Evolutionary conservation across 2,888 invertebrate species (phyloP).

Genomic region (Chymomyza fuscimana): DNA sequence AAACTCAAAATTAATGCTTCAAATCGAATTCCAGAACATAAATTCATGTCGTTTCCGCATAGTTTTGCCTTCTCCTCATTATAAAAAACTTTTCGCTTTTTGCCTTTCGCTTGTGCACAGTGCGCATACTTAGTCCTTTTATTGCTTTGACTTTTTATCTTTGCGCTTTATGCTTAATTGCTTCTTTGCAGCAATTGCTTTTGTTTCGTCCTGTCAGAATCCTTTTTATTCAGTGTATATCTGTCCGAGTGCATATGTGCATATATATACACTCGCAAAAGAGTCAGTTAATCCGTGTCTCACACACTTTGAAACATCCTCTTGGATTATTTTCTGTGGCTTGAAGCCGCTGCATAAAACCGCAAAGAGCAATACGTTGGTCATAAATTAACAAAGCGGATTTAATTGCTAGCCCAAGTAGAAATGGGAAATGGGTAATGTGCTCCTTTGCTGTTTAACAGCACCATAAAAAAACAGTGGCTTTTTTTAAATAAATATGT

Average conservation of each 20-base stretch:
- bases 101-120: no score
- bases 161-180: slow-evolving; percentile 61
- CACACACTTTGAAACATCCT: neutral
- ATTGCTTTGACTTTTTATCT: slow-evolving; percentile 58
- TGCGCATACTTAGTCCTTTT: neutral
- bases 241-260: neutral
- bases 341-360: slow-evolving; percentile 33
- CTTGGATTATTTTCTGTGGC: neutral
- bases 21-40: no score
- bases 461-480: neutral
- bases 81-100: no score
- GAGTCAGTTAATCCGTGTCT: slow-evolving; percentile 18
- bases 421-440: neutral
- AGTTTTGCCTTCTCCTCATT: no score
- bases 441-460: neutral
- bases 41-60: no score
- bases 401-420: slow-evolving; percentile 66
- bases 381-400: slow-evolving; percentile 75
- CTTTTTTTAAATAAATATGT: neutral
- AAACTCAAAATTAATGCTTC: no score
- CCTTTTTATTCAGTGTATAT: slow-evolving; percentile 28
- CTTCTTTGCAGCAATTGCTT: slow-evolving; percentile 45
- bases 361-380: slow-evolving; percentile 66
- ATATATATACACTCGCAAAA: slow-evolving; percentile 3
- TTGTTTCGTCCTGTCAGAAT: slow-evolving; percentile 11